Base-by-base conservation (phyloP, 2,797 vertebrate species). In the Leptatherina wallacei region DNA sequence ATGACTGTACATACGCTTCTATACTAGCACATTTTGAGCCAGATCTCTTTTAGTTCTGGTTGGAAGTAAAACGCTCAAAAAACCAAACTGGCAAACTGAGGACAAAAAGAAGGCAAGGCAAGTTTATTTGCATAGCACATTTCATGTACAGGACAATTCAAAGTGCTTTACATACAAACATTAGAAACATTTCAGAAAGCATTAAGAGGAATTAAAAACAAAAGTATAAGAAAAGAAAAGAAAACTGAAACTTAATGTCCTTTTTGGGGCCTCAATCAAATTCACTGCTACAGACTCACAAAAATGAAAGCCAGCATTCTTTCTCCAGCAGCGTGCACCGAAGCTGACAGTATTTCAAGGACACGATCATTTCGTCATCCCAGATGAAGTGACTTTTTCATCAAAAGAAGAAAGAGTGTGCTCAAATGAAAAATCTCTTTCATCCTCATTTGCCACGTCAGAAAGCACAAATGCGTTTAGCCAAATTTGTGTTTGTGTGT, bases 391-490 rank as follows among this genome's bases (percentile, higher is more conserved):
- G 32, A 60, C 42, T 60, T 76, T 84, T 82, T 81, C 29, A 61
- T 78, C 36, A 74, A 30, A 64, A 51, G n/a, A 51, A 63, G 63
- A 54, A 56, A 13, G 24, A 20, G 3, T 11, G 24, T 33, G 20
- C 40, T 64, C 22, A 62, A 75, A 67, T 69, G 61, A 82, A 27
- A 90, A 87, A 32, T n/a, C 83, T 77, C 81, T 78, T 78, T 40
- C 5, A 20, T 54, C 65, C 78, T 86, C 83, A 70, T 77, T 81
- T 88, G 85, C 86, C 87, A 82, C 73, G 80, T 85, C 44, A 68
- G 49, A 52, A 42, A 73, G 77, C 61, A 78, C 58, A 87, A 87
- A 87, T 77, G 77, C 85, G 81, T 86, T 83, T 73, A 75, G 78
- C 68, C 35, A 72, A 62, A 73, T 65, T 52, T 67, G 61, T 61